phyloP scores from a whole-genome alignment of 2,888 invertebrate genomes.

The Erebia palarica region DNA sequence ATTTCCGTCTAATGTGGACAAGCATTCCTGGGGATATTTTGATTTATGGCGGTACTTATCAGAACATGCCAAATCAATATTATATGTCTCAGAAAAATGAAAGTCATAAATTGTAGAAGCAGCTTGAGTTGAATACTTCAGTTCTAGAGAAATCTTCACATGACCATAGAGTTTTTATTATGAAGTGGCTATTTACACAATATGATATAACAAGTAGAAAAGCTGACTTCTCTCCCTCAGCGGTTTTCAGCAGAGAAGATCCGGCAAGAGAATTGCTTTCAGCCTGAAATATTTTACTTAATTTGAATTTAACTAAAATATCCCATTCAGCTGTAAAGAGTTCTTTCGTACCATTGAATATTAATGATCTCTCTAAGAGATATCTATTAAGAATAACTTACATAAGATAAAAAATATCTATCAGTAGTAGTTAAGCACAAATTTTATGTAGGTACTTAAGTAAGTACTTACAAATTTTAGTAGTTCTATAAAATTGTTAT shows the following conservation, averaged over 20 bases:
- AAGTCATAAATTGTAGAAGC: conserved; percentile 8
- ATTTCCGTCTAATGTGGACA: conserved; percentile 3
- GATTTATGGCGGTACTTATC: conserved; percentile 24
- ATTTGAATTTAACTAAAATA: too few species aligned
- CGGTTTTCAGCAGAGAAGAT: not conserved
- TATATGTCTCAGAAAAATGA: conserved; percentile 14
- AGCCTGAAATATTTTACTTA: too few species aligned
- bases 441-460: not conserved
- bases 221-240: too few species aligned
- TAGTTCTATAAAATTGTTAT: not conserved
- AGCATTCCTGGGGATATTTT: conserved; percentile 3
- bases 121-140: not conserved
- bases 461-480: not conserved
- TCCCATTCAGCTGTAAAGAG: too few species aligned
- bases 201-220: too few species aligned
- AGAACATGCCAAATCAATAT: conserved; percentile 23
- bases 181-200: too few species aligned
- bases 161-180: not conserved
- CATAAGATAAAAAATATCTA: too few species aligned
- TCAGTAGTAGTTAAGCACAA: too few species aligned
- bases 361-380: too few species aligned
- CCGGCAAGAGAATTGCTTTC: not conserved
- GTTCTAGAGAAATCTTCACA: not conserved
- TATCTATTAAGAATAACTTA: too few species aligned
- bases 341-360: too few species aligned